Evolutionary conservation across 2,797 vertebrate genomes (phyloP), one percentile per base, ranked within the genome.

Genomic region (Rhabdomys pumilio): DNA sequence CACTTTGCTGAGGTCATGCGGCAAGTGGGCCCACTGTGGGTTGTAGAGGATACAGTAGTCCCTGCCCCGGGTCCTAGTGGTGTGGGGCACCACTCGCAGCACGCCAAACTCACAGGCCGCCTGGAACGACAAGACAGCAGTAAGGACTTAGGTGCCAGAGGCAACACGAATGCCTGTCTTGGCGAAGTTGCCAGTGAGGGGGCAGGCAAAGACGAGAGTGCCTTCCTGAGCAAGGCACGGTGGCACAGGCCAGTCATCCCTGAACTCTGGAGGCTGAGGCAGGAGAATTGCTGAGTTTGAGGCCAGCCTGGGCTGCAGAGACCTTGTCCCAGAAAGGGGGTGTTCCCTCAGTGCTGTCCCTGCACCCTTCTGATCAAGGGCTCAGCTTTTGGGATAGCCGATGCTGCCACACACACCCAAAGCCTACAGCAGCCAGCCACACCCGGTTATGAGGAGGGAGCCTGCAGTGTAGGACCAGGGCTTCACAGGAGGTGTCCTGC

Each of bases 11-110:
- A 99, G 98, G 98, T 99, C 99, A 34, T 99, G 99, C 1, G 99
- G 99, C 98, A 99, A 98, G 97, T 98, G 99, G 6, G 99, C 99
- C 99, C 99, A 99, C 96, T 99, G 99, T 0, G 99, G 99, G 98
- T 99, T 99, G 98, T 99, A 99, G 97, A 99, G 99, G 95, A 99
- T 99, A 97, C 99, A 99, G 98, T 99, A 99, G 98, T 99, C 99
- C 97, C 99, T 99, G 95, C 99, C 99, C 98, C 98, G 98, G 97
- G 97, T 98, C 92, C 98, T 98, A 14, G 98, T 98, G 20, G 97
- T 98, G 95, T 99, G 99, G 3, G 99, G 99, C 26, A 98, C 97
- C 98, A 99, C 99, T 20, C 99, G 99, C 38, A 99, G 99, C 99
- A 99, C 99, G 83, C 99, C 99, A 6, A 99, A 99, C 96, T 99